Percentiles rank a stretch among this genome's conserved stretches.
These are phyloP conservation scores for Hydrotaea cyrtoneurina DNA, from an alignment of 2,888 invertebrate species.

Conservation along the genomic window DNA sequence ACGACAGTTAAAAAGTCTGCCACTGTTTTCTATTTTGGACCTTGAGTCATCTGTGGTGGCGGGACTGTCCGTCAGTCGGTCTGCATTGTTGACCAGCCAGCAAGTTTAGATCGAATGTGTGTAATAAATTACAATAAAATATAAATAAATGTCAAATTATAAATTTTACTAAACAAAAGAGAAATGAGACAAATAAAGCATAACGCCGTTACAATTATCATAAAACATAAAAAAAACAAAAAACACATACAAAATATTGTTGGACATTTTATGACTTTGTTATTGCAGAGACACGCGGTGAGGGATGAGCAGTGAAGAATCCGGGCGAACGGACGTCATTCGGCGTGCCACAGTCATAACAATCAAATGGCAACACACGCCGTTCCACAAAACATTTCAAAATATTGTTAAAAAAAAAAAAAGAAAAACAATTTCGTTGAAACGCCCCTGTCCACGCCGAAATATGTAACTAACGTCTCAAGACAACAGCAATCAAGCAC, in stretches of 20 bases:
- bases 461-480: background rate
- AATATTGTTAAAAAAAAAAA: constrained; percentile 15
- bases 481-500: background rate
- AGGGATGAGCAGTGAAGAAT: no score
- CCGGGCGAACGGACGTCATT: background rate
- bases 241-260: background rate
- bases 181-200: constrained; percentile 39
- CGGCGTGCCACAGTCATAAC: background rate
- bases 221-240: constrained; percentile 61
- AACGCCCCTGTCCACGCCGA: constrained; percentile 15
- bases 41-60: constrained; percentile 1
- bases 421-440: background rate
- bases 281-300: no score
- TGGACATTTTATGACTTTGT: constrained; percentile 52
- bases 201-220: constrained; percentile 45
- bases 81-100: background rate
- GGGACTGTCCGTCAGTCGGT: background rate
- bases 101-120: constrained; percentile 44
- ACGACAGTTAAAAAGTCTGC: background rate
- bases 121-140: constrained; percentile 65
- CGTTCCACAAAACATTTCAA: background rate
- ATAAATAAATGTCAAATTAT: constrained; percentile 64
- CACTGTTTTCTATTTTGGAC: no score
- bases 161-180: constrained; percentile 43
- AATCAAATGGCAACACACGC: constrained; percentile 1